phyloP scores from a whole-genome alignment of 2,113 vertebrate genomes.

The Neodontobutis hainanensis region DNA sequence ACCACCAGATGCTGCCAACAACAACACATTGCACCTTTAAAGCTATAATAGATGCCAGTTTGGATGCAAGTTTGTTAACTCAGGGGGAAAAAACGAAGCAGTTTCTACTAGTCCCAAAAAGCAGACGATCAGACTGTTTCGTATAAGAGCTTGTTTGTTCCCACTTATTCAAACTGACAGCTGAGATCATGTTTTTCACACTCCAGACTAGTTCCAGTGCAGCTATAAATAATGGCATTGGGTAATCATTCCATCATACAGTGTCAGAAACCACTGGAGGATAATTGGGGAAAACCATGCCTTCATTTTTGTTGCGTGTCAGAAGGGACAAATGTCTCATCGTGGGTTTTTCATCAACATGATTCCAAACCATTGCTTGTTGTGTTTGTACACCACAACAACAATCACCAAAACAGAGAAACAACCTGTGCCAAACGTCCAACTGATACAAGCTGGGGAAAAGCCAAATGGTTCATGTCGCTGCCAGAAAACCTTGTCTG shows the following conservation, averaged over 20 bases:
- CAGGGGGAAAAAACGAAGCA: slow-evolving; percentile 12
- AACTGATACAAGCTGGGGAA: slow-evolving; percentile 45
- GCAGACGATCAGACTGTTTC: not conserved
- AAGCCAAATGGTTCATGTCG: slow-evolving; percentile 19
- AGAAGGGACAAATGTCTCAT: slow-evolving; percentile 42
- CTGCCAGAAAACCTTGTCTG: slow-evolving; percentile 42
- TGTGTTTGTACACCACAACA: slow-evolving; percentile 60
- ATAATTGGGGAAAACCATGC: slow-evolving; percentile 17
- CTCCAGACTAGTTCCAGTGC: slow-evolving; percentile 29
- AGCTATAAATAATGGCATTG: slow-evolving; percentile 44
- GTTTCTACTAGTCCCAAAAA: not conserved
- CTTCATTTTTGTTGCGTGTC: slow-evolving; percentile 26
- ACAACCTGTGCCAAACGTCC: slow-evolving; percentile 35
- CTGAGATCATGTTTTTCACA: slow-evolving; percentile 64
- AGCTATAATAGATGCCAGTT: not conserved
- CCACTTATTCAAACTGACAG: slow-evolving; percentile 18
- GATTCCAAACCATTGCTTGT: slow-evolving; percentile 7
- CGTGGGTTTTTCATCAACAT: slow-evolving; percentile 10
- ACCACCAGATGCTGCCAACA: too few relatives aligned
- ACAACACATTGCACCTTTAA: slow-evolving; percentile 1
- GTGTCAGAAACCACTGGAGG: slow-evolving; percentile 22
- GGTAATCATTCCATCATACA: slow-evolving; percentile 12
- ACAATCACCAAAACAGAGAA: slow-evolving; percentile 64
- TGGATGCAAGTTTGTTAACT: slow-evolving; percentile 9
- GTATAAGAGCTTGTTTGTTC: slow-evolving; percentile 14